Evolutionary conservation across 2,888 invertebrate genomes (phyloP).

Genomic region (Acrobasis suavella): DNA sequence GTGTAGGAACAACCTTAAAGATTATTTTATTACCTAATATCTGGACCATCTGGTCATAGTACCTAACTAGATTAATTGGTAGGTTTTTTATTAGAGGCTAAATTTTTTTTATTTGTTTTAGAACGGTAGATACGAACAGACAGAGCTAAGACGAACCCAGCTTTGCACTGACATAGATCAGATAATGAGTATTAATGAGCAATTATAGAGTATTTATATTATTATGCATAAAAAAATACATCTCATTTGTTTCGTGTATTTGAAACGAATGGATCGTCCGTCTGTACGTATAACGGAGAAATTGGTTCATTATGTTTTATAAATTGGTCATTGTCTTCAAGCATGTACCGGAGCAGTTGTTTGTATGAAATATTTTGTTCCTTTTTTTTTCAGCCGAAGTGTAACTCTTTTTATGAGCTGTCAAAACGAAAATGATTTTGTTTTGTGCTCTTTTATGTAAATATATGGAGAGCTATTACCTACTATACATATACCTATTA

Average conservation of each 20-base stretch:
- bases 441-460: not conserved
- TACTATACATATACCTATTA: no score
- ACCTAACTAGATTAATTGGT: no score
- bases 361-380: constrained; percentile 7
- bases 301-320: constrained; percentile 14
- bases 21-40: no score
- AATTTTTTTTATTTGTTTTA: not conserved
- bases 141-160: not conserved
- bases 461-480: no score
- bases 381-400: not conserved
- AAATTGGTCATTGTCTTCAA: constrained; percentile 12
- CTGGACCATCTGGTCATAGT: no score
- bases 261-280: constrained; percentile 13
- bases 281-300: constrained; percentile 4
- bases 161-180: constrained; percentile 21
- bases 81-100: no score
- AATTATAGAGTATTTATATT: constrained; percentile 22
- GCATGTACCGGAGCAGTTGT: not conserved
- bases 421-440: not conserved
- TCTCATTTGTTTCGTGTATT: constrained; percentile 4
- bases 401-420: not conserved
- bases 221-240: constrained; percentile 19
- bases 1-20: no score
- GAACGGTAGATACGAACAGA: not conserved
- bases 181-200: constrained; percentile 29